Percentiles rank a stretch among this genome's conserved stretches.
These are phyloP conservation scores for Auanema sp. DNA, from an alignment of 2,888 invertebrate genomes.

Conservation along the genomic window DNA sequence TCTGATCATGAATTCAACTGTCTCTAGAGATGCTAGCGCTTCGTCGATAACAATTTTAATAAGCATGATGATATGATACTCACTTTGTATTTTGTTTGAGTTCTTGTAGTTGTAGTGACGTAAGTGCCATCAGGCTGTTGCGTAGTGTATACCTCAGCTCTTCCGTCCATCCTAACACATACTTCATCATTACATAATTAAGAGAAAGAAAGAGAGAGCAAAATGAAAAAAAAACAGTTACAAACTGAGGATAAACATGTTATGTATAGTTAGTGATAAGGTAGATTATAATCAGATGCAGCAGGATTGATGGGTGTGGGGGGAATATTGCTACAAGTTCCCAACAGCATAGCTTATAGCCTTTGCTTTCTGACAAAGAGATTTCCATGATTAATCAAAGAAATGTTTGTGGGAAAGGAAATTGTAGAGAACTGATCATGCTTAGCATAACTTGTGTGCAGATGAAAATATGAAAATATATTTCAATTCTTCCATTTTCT, in stretches of 20 bases:
- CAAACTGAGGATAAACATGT: neutral
- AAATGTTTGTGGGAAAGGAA: neutral
- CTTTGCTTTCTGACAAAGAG: neutral
- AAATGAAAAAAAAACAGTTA: neutral
- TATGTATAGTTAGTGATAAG: neutral
- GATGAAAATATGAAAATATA: no score
- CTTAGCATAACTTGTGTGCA: no score
- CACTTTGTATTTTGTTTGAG: conserved; percentile 46
- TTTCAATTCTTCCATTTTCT: no score
- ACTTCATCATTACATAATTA: no score
- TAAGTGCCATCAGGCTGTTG: conserved; percentile 58
- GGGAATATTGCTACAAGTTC: neutral
- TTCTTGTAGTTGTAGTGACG: conserved; percentile 51
- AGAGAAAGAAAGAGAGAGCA: neutral
- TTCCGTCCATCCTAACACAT: conserved; percentile 16
- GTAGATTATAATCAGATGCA: neutral
- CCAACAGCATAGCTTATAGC: neutral
- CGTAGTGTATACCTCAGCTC: conserved; percentile 52
- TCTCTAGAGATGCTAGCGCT: no score
- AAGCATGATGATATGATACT: conserved; percentile 22
- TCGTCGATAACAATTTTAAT: no score
- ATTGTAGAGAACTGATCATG: neutral
- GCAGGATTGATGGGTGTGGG: neutral
- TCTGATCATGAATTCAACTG: no score
- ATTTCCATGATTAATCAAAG: neutral